Evolutionary conservation across 2,888 invertebrate species (phyloP), one percentile per base, ranked within the genome.

Genomic region (Calameuta pallipes): DNA sequence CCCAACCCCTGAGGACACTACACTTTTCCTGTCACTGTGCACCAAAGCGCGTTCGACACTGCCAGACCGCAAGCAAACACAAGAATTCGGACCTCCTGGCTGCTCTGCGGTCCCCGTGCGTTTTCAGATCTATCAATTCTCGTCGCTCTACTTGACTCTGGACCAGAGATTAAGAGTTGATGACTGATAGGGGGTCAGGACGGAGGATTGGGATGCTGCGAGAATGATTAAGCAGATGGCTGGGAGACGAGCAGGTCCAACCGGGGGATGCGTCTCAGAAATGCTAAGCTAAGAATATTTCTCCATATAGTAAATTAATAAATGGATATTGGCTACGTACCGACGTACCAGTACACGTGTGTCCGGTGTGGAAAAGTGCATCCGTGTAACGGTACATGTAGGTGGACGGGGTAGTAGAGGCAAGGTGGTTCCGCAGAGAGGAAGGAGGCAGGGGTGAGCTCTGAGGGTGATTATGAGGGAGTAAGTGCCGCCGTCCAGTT

Each of bases 401-500:
- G 56, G 83, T 84, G 82, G 83, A 84, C 78, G 79, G 83, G 79
- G 83, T 76, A 82, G 83, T 80, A 82, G 9, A 9, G 56, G 56
- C 56, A 56, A 23, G 56, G 56, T 56, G 56, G 56, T 56, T 56
- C 56, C 56, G 84, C 80, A 76, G 80, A 83, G 82, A 81, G 84
- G 82, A 81, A 82, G 80, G 82, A 83, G 82, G 23, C 0, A 56
- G 9, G 23, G 23, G 23, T 56, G 56, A 56, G 56, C 56, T 56
- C 56, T 0, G 56, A 15, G 87, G 89, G 88, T 89, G 89, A 90
- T 90, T 90, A 90, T 89, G 88, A 89, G 87, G 88, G 87, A 84
- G 88, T 90, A 90, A 90, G 90, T 90, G 89, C 88, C 87, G 84
- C 86, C 89, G 90, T 90, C 90, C 88, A 89, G 88, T 89, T 90